These are phyloP conservation scores for Hylia prasina DNA, from an alignment of 2,113 vertebrate genomes.

Conservation along the genomic window DNA sequence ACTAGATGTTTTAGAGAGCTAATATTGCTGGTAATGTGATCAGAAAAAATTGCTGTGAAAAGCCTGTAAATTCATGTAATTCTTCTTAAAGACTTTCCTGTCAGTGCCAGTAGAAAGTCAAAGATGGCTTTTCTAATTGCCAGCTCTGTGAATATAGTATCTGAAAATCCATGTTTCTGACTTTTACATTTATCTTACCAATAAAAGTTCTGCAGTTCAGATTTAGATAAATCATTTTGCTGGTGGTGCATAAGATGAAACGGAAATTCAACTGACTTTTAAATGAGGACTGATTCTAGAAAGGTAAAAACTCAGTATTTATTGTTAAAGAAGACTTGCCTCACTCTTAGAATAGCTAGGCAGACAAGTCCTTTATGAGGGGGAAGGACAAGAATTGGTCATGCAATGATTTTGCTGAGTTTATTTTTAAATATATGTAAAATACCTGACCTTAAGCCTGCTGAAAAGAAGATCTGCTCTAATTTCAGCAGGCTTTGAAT, in stretches of 20 bases:
- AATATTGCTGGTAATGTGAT: neutral
- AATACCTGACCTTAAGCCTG: neutral
- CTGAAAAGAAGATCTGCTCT: neutral
- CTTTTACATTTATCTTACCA: neutral
- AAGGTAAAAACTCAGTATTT: neutral
- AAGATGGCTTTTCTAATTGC: neutral
- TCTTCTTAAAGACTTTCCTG: neutral
- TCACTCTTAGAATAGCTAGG: neutral
- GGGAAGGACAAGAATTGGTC: neutral
- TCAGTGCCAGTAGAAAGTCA: neutral
- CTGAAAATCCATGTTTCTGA: neutral
- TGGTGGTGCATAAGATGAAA: neutral
- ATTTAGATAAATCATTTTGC: neutral
- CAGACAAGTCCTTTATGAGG: neutral
- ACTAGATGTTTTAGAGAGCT: neutral
- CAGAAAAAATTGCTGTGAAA: neutral
- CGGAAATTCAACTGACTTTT: neutral
- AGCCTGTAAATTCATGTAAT: neutral
- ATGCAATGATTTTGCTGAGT: neutral
- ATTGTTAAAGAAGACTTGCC: neutral
- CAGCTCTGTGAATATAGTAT: neutral
- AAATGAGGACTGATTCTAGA: neutral
- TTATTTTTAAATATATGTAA: neutral
- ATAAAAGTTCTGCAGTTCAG: neutral
- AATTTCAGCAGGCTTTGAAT: conserved; percentile 3